Evolutionary conservation across 2,113 vertebrate species (phyloP), one percentile per base, ranked within the genome.

Genomic region (Phaetusa simplex): DNA sequence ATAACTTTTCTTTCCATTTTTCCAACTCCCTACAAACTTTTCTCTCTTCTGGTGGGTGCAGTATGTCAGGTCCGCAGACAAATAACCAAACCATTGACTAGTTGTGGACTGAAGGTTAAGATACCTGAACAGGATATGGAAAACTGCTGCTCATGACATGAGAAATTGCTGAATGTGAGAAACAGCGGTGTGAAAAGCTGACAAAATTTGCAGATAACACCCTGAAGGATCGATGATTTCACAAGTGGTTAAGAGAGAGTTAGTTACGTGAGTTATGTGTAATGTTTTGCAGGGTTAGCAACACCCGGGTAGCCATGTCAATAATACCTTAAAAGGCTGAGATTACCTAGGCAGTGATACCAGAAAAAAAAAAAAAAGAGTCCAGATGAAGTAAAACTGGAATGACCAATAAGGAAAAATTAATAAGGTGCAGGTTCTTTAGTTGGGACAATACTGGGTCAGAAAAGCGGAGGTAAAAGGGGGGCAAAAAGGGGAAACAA

Each of bases 71-170:
- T 13, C 8, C 84, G 21, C 73, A 85, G 29, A 55, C 20, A 81
- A 81, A 71, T 26, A 29, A 59, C 18, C 6, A 42, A 5, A 24
- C 23, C 65, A 61, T 16, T 69, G 36, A 89, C 23, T 24, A 76
- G 40, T 8, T 42, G 19, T 29, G 0, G 1, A 53, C 5, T 1
- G 3, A 76, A 74, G n/a, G 21, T 47, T 66, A 32, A 84, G 2
- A n/a, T 71, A 14, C 23, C 12, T 79, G 32, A 93, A 76, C 7
- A 56, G 8, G 8, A 40, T 79, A 27, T 56, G 52, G 52, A 76
- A 87, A 82, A 67, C 4, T 0, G 4, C 29, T 71, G 16, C 27
- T 56, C 5, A 17, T 38, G 23, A 67, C 38, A 62, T 42, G 14
- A 84, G 19, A 58, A 73, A 93, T 15, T 36, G n/a, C 14, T 76